Conservation (phyloP, 2,113 vertebrate species). For the Entelurus aequoreus region DNA sequence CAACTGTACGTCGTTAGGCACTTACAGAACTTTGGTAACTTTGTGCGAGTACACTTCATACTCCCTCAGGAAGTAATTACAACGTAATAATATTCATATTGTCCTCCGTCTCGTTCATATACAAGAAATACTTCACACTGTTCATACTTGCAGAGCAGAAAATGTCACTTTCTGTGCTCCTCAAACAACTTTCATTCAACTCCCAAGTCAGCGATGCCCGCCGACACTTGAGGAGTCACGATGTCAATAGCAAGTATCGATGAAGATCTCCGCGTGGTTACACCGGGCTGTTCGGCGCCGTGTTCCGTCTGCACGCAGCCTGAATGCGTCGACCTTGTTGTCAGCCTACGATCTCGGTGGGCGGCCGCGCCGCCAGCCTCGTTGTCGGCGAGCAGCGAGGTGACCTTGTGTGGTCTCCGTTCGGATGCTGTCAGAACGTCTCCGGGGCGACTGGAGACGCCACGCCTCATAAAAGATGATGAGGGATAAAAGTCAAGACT, state of each 20-base stretch:
- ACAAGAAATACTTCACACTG: neutral
- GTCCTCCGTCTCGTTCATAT: neutral
- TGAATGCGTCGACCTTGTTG: slow-evolving; percentile 28
- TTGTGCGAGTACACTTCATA: neutral
- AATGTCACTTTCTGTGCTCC: neutral
- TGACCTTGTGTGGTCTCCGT: slow-evolving; percentile 44
- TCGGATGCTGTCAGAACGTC: slow-evolving; percentile 42
- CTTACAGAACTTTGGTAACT: neutral
- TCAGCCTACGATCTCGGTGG: slow-evolving; percentile 42
- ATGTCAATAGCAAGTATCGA: slow-evolving; percentile 2
- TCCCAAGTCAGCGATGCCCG: neutral
- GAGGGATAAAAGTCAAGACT: slow-evolving; percentile 14
- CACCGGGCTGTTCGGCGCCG: slow-evolving; percentile 26
- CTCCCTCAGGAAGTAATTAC: neutral
- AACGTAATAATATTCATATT: neutral
- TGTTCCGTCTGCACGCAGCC: slow-evolving; percentile 7
- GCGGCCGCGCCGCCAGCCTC: slow-evolving; percentile 38
- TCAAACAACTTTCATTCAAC: neutral
- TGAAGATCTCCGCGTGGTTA: neutral
- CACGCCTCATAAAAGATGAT: slow-evolving; percentile 41
- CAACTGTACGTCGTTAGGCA: neutral
- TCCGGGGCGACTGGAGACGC: slow-evolving; percentile 39
- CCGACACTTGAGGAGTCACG: neutral
- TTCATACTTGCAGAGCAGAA: neutral
- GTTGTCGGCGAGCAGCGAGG: slow-evolving; percentile 26